Evolutionary conservation across 1,140 invertebrate genomes (phyloP).

Genomic region (Tetramorium parvispinum): DNA sequence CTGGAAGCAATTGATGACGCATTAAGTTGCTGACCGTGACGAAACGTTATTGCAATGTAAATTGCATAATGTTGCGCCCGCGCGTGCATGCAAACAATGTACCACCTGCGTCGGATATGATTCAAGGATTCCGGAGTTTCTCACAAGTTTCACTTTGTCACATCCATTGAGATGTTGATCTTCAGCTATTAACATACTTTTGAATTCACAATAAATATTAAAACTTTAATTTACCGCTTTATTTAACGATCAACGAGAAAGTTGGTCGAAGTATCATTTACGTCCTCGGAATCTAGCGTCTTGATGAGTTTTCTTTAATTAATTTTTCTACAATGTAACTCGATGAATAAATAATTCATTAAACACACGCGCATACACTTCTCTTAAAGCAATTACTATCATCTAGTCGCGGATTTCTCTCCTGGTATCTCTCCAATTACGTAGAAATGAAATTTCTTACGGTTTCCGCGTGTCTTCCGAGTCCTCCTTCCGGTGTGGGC

Average conservation of each 20-base stretch:
- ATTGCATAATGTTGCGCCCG: conserved; percentile 22
- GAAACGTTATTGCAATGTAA: conserved; percentile 42
- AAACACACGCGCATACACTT: background rate
- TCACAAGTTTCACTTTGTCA: background rate
- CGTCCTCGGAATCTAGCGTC: background rate
- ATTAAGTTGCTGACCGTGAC: conserved; percentile 40
- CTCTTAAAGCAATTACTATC: conserved; percentile 15
- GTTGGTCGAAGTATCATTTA: background rate
- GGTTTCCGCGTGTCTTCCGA: conserved; percentile 15
- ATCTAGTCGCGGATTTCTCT: background rate
- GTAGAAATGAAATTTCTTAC: conserved; percentile 41
- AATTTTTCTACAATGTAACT: background rate
- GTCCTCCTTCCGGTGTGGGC: background rate
- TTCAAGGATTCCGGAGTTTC: conserved; percentile 19
- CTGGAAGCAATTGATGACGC: conserved; percentile 36
- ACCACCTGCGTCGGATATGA: conserved; percentile 16
- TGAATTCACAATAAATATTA: background rate
- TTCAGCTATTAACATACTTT: conserved; percentile 3
- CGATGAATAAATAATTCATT: background rate
- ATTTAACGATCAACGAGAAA: background rate
- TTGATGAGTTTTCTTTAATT: background rate
- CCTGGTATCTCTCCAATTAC: background rate
- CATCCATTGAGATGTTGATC: background rate
- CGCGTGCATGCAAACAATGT: conserved; percentile 29
- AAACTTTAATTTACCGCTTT: background rate